Evolutionary conservation across 2,888 invertebrate species (phyloP).

Genomic region (Volucella inanis): DNA sequence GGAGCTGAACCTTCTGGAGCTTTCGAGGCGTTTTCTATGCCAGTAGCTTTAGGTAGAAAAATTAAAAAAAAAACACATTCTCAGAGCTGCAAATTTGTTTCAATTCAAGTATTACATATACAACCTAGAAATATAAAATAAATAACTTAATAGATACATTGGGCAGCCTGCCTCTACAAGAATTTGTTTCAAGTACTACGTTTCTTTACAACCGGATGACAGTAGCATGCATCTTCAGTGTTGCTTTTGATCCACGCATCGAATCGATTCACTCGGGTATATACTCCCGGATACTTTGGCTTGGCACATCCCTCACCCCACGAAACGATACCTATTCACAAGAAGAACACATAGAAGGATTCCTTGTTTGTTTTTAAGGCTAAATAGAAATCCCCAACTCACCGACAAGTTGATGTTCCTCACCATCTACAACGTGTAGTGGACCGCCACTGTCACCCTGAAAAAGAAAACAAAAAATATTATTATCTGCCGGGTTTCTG

Average conservation of each 20-base stretch:
- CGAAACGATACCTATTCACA: constrained; percentile 88
- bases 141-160: constrained; percentile 24
- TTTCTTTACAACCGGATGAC: constrained; percentile 83
- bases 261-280: constrained; percentile 91
- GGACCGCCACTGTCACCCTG: constrained; percentile 82
- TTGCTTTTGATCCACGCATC: constrained; percentile 87
- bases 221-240: constrained; percentile 88
- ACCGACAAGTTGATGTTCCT: constrained; percentile 74
- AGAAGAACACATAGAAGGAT: background rate
- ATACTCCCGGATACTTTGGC: constrained; percentile 91
- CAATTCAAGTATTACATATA: background rate
- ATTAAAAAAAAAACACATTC: too few relatives aligned
- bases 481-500: background rate
- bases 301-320: constrained; percentile 83
- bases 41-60: too few relatives aligned
- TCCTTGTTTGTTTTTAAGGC: background rate
- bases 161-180: background rate
- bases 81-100: too few relatives aligned
- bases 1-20: too few relatives aligned
- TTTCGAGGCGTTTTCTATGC: too few relatives aligned
- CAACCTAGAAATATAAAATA: constrained; percentile 6
- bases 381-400: constrained; percentile 77
- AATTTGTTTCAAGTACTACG: background rate
- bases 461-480: constrained; percentile 14
- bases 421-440: constrained; percentile 78